Evolutionary conservation across 2,888 invertebrate genomes (phyloP).

Genomic region (Cephus nigrinus): DNA sequence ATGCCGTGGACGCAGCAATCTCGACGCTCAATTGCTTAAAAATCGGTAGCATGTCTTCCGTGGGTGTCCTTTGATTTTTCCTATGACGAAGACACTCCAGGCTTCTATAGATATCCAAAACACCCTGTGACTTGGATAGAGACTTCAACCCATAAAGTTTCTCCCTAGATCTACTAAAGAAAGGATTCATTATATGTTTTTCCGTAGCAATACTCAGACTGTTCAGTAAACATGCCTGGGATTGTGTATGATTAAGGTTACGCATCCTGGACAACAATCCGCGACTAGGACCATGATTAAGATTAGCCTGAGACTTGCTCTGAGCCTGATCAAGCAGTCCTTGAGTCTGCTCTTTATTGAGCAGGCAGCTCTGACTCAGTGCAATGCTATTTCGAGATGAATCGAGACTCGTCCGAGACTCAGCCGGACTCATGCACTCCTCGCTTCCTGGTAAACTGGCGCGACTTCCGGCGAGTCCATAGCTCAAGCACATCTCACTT

Average conservation of each 20-base stretch:
- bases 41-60: conserved; percentile 54
- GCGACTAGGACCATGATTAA: conserved; percentile 52
- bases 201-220: conserved; percentile 17
- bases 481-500: conserved; percentile 66
- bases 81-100: conserved; percentile 56
- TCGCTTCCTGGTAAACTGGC: conserved; percentile 46
- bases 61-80: conserved; percentile 51
- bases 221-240: conserved; percentile 60
- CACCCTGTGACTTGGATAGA: conserved; percentile 68
- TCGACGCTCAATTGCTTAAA: conserved; percentile 49
- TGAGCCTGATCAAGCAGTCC: conserved; percentile 59
- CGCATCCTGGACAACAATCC: conserved; percentile 58
- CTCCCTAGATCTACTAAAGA: conserved; percentile 64
- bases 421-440: conserved; percentile 53
- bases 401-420: conserved; percentile 56
- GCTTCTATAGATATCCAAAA: conserved; percentile 65
- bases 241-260: conserved; percentile 60
- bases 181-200: conserved; percentile 43
- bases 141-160: conserved; percentile 67
- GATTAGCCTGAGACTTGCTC: conserved; percentile 54
- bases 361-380: conserved; percentile 56
- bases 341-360: conserved; percentile 63
- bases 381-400: conserved; percentile 46
- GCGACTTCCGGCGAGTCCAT: conserved; percentile 51
- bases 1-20: conserved; percentile 29